Percentiles rank a stretch among this genome's conserved stretches.
phyloP scores from a whole-genome alignment of 2,888 invertebrate genomes.

The Drymonia ruficornis region DNA sequence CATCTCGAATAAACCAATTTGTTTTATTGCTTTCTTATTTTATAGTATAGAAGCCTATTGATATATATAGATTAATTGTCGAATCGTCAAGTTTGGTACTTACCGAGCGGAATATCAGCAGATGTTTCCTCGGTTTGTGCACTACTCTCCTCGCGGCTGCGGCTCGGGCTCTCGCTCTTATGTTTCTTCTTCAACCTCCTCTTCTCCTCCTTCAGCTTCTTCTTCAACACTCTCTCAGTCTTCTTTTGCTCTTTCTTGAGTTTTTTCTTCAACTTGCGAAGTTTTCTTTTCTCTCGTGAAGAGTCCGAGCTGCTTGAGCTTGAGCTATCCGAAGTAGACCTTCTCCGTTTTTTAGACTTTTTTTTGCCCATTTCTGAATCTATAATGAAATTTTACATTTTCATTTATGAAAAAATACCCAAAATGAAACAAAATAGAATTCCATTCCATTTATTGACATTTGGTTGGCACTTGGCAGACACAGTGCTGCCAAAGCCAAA shows the following conservation, averaged over 20 bases:
- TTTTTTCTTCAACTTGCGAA: constrained; percentile 83
- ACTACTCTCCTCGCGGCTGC: constrained; percentile 44
- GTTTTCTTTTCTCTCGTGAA: constrained; percentile 77
- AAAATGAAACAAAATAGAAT: too few species aligned
- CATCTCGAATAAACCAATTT: too few species aligned
- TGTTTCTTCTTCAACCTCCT: constrained; percentile 66
- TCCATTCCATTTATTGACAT: too few species aligned
- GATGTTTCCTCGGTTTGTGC: constrained; percentile 49
- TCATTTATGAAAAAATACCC: neutral
- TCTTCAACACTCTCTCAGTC: constrained; percentile 80
- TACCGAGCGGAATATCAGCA: constrained; percentile 77
- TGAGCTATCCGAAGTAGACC: constrained; percentile 55
- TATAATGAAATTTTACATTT: constrained; percentile 13
- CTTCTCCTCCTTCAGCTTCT: constrained; percentile 78
- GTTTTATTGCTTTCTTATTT: too few species aligned
- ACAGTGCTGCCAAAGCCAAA: too few species aligned
- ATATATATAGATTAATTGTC: too few species aligned
- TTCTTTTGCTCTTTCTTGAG: constrained; percentile 82
- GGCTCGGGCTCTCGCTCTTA: constrained; percentile 51
- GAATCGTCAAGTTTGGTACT: too few species aligned
- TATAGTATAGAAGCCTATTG: too few species aligned
- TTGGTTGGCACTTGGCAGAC: too few species aligned
- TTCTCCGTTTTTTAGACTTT: constrained; percentile 70
- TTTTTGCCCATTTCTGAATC: constrained; percentile 64
- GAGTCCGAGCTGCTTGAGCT: constrained; percentile 76